Evolutionary conservation across 2,888 invertebrate species (phyloP).

Genomic region (Cartodere bifasciata): DNA sequence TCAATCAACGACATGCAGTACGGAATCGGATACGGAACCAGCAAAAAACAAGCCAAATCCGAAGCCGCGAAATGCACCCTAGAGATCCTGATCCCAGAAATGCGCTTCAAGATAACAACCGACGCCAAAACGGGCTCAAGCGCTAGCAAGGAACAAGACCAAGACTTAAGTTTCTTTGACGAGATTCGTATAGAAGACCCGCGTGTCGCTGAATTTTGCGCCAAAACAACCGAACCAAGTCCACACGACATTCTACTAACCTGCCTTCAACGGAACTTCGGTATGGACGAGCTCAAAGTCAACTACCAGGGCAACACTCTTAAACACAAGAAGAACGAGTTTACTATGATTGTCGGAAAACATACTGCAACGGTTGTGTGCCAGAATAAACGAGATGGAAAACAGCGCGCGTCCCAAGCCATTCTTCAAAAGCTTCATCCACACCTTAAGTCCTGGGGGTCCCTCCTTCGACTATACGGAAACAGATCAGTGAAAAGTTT

Average conservation of each 20-base stretch:
- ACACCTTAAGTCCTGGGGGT: constrained; percentile 89
- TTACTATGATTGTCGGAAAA: constrained; percentile 89
- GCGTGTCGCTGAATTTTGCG: constrained; percentile 86
- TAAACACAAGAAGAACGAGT: constrained; percentile 85
- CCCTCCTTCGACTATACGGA: constrained; percentile 83
- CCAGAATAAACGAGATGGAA: constrained; percentile 92
- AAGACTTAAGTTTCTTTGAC: constrained; percentile 70
- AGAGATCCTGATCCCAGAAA: constrained; percentile 85
- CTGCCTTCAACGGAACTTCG: constrained; percentile 85
- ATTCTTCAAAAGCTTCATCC: constrained; percentile 88
- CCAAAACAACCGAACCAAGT: constrained; percentile 90
- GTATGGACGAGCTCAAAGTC: constrained; percentile 78
- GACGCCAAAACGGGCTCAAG: constrained; percentile 39
- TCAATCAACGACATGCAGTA: constrained; percentile 86
- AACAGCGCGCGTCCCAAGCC: constrained; percentile 90
- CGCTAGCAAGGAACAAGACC: constrained; percentile 34
- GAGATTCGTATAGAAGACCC: constrained; percentile 89
- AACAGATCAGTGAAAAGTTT: constrained; percentile 81
- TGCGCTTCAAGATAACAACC: constrained; percentile 68
- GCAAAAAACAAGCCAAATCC: constrained; percentile 92
- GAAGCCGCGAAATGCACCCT: constrained; percentile 84
- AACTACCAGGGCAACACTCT: constrained; percentile 68
- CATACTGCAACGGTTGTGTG: constrained; percentile 84
- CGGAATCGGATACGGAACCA: constrained; percentile 86
- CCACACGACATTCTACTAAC: constrained; percentile 89